A percentile compares a stretch with the other conserved stretches of the same genome.
Evolutionary conservation across 2,888 invertebrate species (phyloP).

Genomic region (Eueremaeus valkanovi): DNA sequence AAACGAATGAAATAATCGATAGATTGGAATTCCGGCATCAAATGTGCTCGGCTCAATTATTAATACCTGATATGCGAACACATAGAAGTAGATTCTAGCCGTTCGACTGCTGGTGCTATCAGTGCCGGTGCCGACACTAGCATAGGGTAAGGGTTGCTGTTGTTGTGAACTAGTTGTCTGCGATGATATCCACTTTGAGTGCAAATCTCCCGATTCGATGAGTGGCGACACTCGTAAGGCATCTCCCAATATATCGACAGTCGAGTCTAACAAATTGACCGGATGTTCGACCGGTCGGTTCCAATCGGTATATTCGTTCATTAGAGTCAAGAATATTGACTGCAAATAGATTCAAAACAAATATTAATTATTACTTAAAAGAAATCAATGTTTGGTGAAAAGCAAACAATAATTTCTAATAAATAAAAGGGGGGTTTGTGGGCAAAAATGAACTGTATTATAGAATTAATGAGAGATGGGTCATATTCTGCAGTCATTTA

Average conservation of each 20-base stretch:
- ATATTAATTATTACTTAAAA: neutral
- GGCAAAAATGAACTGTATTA: too few relatives aligned
- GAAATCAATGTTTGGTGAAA: too few relatives aligned
- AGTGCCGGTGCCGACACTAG: neutral
- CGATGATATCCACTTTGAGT: constrained; percentile 52
- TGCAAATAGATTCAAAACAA: constrained; percentile 42
- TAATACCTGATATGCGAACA: constrained; percentile 27
- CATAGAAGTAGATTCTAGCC: constrained; percentile 28
- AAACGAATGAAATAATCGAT: too few relatives aligned
- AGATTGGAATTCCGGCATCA: too few relatives aligned
- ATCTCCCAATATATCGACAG: constrained; percentile 79
- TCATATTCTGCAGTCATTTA: too few relatives aligned
- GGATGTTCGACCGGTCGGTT: constrained; percentile 71
- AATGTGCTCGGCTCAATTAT: too few relatives aligned
- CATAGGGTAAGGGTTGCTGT: neutral
- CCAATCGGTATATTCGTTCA: constrained; percentile 90
- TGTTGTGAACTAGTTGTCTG: neutral
- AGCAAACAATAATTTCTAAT: too few relatives aligned
- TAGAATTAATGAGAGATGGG: too few relatives aligned
- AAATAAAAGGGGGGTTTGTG: too few relatives aligned
- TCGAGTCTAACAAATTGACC: constrained; percentile 76
- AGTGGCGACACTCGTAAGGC: constrained; percentile 72
- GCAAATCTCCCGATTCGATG: constrained; percentile 60
- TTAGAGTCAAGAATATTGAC: constrained; percentile 66
- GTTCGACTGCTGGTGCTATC: neutral